Percentiles rank a stretch among this genome's conserved stretches.
phyloP scores from a whole-genome alignment of 2,888 invertebrate species.

The Bruchidius siliquastri region DNA sequence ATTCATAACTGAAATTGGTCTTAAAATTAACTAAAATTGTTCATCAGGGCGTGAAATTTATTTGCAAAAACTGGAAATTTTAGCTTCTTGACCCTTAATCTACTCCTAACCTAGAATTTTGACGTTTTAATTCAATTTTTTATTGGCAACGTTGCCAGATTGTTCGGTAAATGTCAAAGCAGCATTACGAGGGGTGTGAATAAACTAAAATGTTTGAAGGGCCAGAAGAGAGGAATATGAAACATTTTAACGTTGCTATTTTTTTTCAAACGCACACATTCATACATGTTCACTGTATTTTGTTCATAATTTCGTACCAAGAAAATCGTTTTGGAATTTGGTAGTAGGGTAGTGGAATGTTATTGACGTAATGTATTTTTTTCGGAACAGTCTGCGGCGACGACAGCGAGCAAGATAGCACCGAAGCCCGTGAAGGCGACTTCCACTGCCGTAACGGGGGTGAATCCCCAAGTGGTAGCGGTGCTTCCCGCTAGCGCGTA shows the following conservation, averaged over 20 bases:
- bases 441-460: conserved; percentile 22
- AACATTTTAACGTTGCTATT: too few species aligned
- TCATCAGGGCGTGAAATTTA: neutral
- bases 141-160: neutral
- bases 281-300: too few species aligned
- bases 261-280: too few species aligned
- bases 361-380: neutral
- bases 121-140: neutral
- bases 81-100: neutral
- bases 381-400: neutral
- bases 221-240: too few species aligned
- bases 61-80: neutral
- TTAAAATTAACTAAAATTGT: neutral
- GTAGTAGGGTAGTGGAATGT: too few species aligned
- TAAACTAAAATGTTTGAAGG: too few species aligned
- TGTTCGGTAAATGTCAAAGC: too few species aligned
- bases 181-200: too few species aligned
- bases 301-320: too few species aligned
- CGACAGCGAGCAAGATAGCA: conserved; percentile 19
- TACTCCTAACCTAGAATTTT: neutral
- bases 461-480: conserved; percentile 53
- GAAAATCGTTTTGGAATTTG: too few species aligned
- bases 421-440: conserved; percentile 30
- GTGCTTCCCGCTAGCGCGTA: conserved; percentile 28
- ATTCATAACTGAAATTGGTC: neutral